phyloP scores from a whole-genome alignment of 2,797 vertebrate genomes.

The Cyclopterus lumpus region DNA sequence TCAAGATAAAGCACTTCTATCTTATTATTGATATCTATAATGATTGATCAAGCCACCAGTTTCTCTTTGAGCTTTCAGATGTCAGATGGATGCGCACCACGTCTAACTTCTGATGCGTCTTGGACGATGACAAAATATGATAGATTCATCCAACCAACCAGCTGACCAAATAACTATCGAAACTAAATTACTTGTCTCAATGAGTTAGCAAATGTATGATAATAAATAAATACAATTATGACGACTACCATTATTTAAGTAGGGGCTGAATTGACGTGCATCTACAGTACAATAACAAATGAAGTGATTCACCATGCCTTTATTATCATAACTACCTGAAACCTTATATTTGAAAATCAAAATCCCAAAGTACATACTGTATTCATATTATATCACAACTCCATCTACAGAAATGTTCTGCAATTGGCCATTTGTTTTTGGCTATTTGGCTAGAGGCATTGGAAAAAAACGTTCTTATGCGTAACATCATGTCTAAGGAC shows the following conservation, averaged over 20 bases:
- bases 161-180: neutral
- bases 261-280: neutral
- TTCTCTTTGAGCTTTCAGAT: conserved; percentile 21
- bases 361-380: conserved; percentile 13
- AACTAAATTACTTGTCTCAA: neutral
- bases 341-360: conserved; percentile 14
- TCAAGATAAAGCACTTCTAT: neutral
- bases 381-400: conserved; percentile 48
- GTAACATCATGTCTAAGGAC: conserved; percentile 63
- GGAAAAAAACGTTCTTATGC: conserved; percentile 55
- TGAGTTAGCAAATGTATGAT: neutral
- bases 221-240: neutral
- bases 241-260: neutral
- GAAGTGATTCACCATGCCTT: neutral
- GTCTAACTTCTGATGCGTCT: neutral
- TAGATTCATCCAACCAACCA: neutral
- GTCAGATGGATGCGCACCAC: conserved; percentile 12
- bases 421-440: conserved; percentile 47
- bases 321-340: neutral
- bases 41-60: conserved; percentile 10
- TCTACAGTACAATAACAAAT: conserved; percentile 1
- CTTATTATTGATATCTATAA: conserved; percentile 14
- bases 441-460: conserved; percentile 55
- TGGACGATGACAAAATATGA: neutral
- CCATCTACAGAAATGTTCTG: conserved; percentile 48